These are phyloP conservation scores for Pammene aurita DNA, from an alignment of 2,888 invertebrate genomes.

Conservation along the genomic window DNA sequence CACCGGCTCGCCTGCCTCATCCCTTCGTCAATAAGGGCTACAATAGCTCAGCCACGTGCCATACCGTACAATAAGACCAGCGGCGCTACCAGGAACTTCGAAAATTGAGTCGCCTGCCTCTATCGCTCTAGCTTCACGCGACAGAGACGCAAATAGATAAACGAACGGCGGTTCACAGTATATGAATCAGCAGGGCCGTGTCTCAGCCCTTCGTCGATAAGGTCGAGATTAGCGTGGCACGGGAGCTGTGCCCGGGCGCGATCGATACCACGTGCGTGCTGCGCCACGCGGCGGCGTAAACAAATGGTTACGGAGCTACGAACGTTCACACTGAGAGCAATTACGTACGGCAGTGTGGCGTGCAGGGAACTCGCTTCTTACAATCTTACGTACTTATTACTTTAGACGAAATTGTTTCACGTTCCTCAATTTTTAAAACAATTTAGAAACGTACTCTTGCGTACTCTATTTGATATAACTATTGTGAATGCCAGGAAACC, in stretches of 20 bases:
- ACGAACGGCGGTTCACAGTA: neutral
- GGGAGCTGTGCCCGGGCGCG: constrained; percentile 11
- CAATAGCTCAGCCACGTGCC: neutral
- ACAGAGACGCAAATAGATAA: neutral
- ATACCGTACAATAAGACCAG: neutral
- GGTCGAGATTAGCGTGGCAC: neutral
- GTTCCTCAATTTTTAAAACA: no score
- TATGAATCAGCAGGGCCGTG: neutral
- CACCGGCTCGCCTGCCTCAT: neutral
- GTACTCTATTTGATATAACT: no score
- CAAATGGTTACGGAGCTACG: constrained; percentile 2
- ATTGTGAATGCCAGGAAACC: no score
- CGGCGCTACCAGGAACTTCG: neutral
- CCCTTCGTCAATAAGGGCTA: neutral
- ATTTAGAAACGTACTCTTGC: no score
- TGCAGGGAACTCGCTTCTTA: no score
- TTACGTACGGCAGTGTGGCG: neutral
- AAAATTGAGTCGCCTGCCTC: neutral
- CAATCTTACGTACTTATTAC: no score
- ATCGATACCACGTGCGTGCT: constrained; percentile 23
- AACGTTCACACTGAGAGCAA: neutral
- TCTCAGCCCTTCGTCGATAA: neutral
- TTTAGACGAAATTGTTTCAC: no score
- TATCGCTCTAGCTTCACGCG: neutral
- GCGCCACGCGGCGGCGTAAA: constrained; percentile 20